These are phyloP conservation scores for Tetramorium bicarinatum DNA, from an alignment of 2,888 invertebrate species.

Conservation along the genomic window DNA sequence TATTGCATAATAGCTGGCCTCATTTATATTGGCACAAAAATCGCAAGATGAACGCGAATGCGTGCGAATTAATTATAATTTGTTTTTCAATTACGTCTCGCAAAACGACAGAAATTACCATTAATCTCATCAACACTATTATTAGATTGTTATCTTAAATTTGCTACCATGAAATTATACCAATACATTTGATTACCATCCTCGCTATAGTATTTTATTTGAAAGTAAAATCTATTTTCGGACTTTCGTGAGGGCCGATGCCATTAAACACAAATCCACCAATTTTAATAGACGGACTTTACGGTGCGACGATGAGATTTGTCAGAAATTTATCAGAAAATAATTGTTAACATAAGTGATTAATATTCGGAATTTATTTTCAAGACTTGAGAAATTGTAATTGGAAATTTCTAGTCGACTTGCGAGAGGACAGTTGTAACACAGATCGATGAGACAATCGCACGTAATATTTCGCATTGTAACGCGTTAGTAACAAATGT, in stretches of 20 bases:
- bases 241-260: neutral
- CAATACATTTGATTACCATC: neutral
- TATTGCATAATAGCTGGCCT: conserved; percentile 77
- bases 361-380: neutral
- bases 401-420: conserved; percentile 15
- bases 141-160: neutral
- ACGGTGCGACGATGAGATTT: neutral
- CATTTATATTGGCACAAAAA: conserved; percentile 72
- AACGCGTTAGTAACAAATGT: conserved; percentile 57
- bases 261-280: neutral
- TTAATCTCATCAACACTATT: neutral
- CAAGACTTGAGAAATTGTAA: neutral
- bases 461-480: conserved; percentile 38
- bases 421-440: conserved; percentile 28
- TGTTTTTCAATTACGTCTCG: conserved; percentile 21
- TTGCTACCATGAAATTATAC: no score
- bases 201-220: neutral
- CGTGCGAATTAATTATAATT: conserved; percentile 36
- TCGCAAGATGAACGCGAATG: conserved; percentile 61
- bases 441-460: conserved; percentile 5
- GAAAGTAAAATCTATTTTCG: neutral
- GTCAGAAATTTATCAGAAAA: neutral
- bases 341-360: neutral
- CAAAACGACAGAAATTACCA: conserved; percentile 23
- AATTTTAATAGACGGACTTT: neutral